Base-by-base conservation (phyloP, 2,797 vertebrate genomes). In the Helarctos malayanus region DNA sequence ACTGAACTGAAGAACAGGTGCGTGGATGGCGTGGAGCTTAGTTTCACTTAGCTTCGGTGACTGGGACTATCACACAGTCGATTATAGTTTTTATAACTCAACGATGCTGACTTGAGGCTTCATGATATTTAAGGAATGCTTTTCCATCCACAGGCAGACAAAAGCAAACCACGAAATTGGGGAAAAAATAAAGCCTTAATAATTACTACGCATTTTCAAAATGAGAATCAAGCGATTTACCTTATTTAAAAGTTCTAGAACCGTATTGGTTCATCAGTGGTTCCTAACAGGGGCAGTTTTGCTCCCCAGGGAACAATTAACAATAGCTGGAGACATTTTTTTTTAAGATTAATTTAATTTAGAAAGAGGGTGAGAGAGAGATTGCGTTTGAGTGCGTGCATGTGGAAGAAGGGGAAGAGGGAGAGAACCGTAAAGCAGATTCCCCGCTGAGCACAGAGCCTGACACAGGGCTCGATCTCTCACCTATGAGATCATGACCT, bases 41-140 rank as follows among this genome's bases (percentile, higher is more conserved):
- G 54, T 92, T 86, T 92, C 41, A 68, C 56, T n/a, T n/a, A n/a
- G 63, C 78, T 73, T 96, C 76, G 27, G 1, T 61, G 38, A 49
- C 54, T 65, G 63, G 86, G 41, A 32, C 29, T 19, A 45, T 69
- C 47, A n/a, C 29, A 16, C 1, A 29, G 45, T 75, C 59, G 89
- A 23, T 80, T 94, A 29, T 27, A 49, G 21, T 65, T 97, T 95
- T 91, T n/a, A 49, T 52, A 86, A 91, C 9, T 79, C 87, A 32
- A 54, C 81, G 85, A 68, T 41, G 38, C 68, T 32, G 9, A 25
- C 6, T 49, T 32, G 65, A 35, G 65, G 18, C 65, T 93, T 94
- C 56, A 25, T 41, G n/a, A n/a, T 86, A 73, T 65, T 84, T 75
- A 32, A 18, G 18, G 57, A 80, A 85, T 59, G 14, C 18, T 68